Percentiles rank a stretch among this genome's conserved stretches.
Conservation (phyloP, 2,113 vertebrate genomes). For the Mesembrinibis cayennensis region DNA sequence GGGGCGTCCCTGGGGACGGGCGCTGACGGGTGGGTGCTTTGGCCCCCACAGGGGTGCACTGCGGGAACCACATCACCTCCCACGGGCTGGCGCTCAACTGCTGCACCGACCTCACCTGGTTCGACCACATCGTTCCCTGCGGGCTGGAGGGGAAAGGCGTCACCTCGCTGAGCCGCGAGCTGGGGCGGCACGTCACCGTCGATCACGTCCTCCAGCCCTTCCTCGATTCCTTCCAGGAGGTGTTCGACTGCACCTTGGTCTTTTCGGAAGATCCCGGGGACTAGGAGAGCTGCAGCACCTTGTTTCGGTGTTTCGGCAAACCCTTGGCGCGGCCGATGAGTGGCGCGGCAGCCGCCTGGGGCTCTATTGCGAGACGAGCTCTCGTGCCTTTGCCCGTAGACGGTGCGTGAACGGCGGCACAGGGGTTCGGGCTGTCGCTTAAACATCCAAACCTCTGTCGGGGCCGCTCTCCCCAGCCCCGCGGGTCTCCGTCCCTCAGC, state of each 20-base stretch:
- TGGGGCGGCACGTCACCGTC: neutral
- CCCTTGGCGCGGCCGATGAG: accelerated
- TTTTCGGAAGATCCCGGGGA: neutral
- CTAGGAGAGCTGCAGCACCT: neutral
- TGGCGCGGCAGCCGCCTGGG: accelerated
- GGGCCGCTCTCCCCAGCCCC: neutral
- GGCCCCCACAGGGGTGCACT: slow-evolving; percentile 14
- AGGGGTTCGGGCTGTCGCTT: neutral
- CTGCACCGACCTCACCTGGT: slow-evolving; percentile 58
- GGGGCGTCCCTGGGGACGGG: accelerated
- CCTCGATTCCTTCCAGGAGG: slow-evolving; percentile 48
- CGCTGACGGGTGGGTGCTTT: neutral
- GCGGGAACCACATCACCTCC: slow-evolving; percentile 39
- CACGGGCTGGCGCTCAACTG: slow-evolving; percentile 62
- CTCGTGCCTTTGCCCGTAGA: neutral
- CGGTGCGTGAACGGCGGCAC: accelerated
- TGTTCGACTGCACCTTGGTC: slow-evolving; percentile 30
- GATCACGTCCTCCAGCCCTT: neutral
- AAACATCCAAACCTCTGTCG: accelerated
- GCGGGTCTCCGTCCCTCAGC: accelerated
- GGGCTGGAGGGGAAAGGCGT: slow-evolving; percentile 44
- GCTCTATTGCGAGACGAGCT: neutral
- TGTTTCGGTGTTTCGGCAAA: neutral
- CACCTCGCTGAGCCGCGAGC: slow-evolving; percentile 31
- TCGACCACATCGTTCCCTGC: slow-evolving; percentile 52